phyloP scores from a whole-genome alignment of 1,140 invertebrate genomes.

The Planococcus citri region DNA sequence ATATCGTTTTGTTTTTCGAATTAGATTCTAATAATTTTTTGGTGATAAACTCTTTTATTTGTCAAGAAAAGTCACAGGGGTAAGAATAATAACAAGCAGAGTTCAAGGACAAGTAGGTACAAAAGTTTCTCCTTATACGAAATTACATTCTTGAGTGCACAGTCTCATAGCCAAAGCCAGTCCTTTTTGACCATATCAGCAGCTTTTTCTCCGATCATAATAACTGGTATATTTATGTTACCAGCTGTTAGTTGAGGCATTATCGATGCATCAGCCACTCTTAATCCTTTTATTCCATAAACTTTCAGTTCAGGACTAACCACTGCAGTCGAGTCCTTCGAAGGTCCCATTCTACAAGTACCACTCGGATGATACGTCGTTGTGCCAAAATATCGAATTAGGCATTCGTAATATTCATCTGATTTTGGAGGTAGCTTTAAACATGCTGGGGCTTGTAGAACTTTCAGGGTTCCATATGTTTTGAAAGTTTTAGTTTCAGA shows the following conservation, averaged over 20 bases:
- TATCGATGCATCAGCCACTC: slow-evolving; percentile 56
- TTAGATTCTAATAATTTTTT: too few species aligned
- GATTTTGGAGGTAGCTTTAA: slow-evolving; percentile 34
- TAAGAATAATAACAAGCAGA: too few species aligned
- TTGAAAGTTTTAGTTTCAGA: slow-evolving; percentile 31
- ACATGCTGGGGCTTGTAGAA: slow-evolving; percentile 41
- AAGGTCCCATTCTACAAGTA: slow-evolving; percentile 50
- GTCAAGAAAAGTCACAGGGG: too few species aligned
- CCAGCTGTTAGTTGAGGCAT: slow-evolving; percentile 54
- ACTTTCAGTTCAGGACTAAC: slow-evolving; percentile 46
- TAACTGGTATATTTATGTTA: slow-evolving; percentile 52
- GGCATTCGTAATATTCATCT: slow-evolving; percentile 9
- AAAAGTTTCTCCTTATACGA: too few species aligned
- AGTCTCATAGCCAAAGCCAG: slow-evolving; percentile 28
- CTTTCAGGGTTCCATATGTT: not conserved
- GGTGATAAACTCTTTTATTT: too few species aligned
- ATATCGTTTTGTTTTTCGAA: too few species aligned
- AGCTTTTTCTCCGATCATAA: slow-evolving; percentile 58
- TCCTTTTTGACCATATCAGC: slow-evolving; percentile 50
- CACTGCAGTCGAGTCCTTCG: slow-evolving; percentile 41
- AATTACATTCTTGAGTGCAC: not conserved
- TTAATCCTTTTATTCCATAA: slow-evolving; percentile 41
- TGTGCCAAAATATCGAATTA: slow-evolving; percentile 25
- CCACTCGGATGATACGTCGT: slow-evolving; percentile 40
- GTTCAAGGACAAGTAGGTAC: too few species aligned